These are phyloP conservation scores for Yponomeuta cagnagella DNA, from an alignment of 2,888 invertebrate species.

Conservation along the genomic window DNA sequence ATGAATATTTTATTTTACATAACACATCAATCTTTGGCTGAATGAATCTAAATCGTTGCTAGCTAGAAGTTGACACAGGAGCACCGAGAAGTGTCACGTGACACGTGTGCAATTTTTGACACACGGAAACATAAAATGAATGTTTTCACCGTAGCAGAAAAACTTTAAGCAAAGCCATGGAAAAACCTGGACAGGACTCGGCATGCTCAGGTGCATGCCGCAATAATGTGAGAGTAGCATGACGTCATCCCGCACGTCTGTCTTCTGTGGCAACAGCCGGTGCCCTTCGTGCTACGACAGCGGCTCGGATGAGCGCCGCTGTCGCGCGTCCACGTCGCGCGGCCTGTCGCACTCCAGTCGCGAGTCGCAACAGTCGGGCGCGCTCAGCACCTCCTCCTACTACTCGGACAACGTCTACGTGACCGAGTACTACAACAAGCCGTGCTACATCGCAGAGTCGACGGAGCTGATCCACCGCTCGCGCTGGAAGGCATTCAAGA, in stretches of 20 bases:
- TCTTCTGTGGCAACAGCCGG: background rate
- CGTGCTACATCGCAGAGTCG: constrained; percentile 48
- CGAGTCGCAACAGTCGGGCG: constrained; percentile 32
- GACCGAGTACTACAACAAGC: constrained; percentile 32
- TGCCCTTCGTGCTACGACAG: background rate
- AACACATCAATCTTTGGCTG: too few relatives aligned
- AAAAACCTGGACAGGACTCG: background rate
- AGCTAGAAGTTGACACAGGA: too few relatives aligned
- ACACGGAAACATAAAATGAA: background rate
- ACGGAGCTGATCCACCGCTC: constrained; percentile 36
- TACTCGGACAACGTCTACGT: constrained; percentile 28
- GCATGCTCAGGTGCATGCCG: background rate
- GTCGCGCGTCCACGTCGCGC: constrained; percentile 50
- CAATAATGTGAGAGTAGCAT: background rate
- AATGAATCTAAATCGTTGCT: too few relatives aligned
- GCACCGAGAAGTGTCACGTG: too few relatives aligned
- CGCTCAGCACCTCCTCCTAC: constrained; percentile 35
- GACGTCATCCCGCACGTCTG: background rate
- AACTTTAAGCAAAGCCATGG: background rate
- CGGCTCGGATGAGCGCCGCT: constrained; percentile 26
- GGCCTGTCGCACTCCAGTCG: constrained; percentile 44
- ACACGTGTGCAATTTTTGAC: background rate
- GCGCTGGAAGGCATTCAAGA: constrained; percentile 44
- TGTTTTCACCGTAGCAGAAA: background rate
- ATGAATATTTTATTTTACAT: too few relatives aligned